These are phyloP conservation scores for Mormyrus iriodes DNA, from an alignment of 2,113 vertebrate species.

Conservation along the genomic window DNA sequence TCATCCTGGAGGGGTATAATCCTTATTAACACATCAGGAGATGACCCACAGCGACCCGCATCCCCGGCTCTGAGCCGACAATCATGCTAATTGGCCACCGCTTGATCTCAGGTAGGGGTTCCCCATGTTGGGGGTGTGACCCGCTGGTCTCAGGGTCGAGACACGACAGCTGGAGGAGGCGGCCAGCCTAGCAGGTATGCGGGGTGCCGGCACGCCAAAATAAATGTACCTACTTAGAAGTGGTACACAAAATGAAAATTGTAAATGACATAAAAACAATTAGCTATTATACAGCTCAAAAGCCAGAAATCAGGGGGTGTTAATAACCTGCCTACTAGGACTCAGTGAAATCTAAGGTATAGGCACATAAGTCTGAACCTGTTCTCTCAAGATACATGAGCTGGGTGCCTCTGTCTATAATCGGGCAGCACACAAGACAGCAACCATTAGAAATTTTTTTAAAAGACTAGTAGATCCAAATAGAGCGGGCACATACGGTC, in stretches of 20 bases:
- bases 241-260: background rate
- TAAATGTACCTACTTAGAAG: background rate
- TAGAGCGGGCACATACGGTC: background rate
- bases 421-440: background rate
- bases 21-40: conserved; percentile 68
- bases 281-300: background rate
- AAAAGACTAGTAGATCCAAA: background rate
- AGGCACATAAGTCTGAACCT: background rate
- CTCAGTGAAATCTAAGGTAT: background rate
- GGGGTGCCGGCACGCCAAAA: background rate
- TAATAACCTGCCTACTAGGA: background rate
- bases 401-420: background rate
- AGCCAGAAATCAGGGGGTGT: background rate
- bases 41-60: conserved; percentile 60
- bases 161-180: background rate
- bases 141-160: background rate
- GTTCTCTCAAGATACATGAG: background rate
- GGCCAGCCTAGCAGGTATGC: background rate
- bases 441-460: too few species aligned
- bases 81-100: conserved; percentile 58
- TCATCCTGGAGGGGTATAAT: conserved; percentile 55
- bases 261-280: background rate
- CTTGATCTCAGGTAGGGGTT: background rate
- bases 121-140: background rate
- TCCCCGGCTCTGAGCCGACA: conserved; percentile 63